phyloP scores from a whole-genome alignment of 2,113 vertebrate genomes.

The Sylvilagus bachmani region DNA sequence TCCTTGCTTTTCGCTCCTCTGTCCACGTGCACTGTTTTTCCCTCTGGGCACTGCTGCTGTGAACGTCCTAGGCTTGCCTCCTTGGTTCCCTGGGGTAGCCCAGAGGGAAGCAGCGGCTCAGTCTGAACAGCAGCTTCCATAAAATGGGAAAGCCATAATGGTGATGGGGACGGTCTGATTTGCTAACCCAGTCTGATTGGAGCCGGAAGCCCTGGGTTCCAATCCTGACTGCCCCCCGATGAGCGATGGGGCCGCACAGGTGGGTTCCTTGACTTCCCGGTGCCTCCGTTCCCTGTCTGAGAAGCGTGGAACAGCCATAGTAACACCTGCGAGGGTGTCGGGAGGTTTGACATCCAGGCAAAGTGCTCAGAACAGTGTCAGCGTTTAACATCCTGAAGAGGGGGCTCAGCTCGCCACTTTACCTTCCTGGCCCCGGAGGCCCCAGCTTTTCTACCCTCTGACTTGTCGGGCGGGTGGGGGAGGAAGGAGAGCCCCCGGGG shows the following conservation, averaged over 20 bases:
- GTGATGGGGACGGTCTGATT: too few species aligned
- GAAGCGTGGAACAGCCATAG: not conserved
- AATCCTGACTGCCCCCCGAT: not conserved
- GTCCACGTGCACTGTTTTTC: too few species aligned
- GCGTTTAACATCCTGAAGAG: not conserved
- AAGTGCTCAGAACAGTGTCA: not conserved
- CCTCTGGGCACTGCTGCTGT: too few species aligned
- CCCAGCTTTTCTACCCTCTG: not conserved
- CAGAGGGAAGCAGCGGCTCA: too few species aligned
- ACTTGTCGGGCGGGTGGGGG: not conserved
- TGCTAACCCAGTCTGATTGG: too few species aligned
- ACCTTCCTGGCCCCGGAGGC: not conserved
- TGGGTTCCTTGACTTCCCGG: not conserved
- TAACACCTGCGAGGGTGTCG: not conserved
- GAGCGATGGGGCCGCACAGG: not conserved
- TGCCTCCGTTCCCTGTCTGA: not conserved
- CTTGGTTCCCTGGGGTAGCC: too few species aligned
- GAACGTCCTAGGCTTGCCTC: too few species aligned
- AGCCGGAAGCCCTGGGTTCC: not conserved
- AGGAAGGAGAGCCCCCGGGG: not conserved
- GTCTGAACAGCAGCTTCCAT: too few species aligned
- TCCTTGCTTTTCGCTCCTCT: too few species aligned
- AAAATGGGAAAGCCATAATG: too few species aligned
- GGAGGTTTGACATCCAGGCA: not conserved
- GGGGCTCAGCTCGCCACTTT: not conserved